phyloP scores from a whole-genome alignment of 2,797 vertebrate genomes.

The Rhynchonycteris naso region DNA sequence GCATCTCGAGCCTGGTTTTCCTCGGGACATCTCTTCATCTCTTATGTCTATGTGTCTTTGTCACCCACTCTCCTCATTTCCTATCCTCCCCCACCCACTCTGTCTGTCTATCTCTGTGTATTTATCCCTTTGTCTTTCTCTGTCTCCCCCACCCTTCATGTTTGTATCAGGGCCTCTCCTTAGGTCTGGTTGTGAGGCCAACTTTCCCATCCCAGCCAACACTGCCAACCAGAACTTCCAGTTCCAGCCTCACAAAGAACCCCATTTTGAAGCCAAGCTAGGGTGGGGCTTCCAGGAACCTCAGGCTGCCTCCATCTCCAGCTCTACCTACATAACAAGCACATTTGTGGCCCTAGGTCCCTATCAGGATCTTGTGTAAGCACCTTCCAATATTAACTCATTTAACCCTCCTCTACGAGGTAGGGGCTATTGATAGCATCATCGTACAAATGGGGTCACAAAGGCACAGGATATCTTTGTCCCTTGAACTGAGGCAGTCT shows the following conservation, averaged over 20 bases:
- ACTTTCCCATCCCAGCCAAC: slow-evolving; percentile 41
- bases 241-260: slow-evolving; percentile 75
- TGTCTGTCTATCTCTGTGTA: background rate
- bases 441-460: background rate
- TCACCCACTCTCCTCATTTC: background rate
- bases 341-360: background rate
- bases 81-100: background rate
- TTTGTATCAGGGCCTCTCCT: slow-evolving; percentile 23
- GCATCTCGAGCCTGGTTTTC: background rate
- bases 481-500: background rate
- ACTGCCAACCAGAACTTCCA: slow-evolving; percentile 79
- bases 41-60: too few species aligned
- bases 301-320: slow-evolving; percentile 9
- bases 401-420: background rate
- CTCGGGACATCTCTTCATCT: background rate
- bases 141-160: background rate
- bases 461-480: background rate
- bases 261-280: slow-evolving; percentile 64
- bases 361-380: background rate
- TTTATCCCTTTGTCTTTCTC: background rate
- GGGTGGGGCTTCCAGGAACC: slow-evolving; percentile 55
- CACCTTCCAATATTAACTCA: background rate
- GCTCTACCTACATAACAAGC: background rate
- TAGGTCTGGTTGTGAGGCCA: slow-evolving; percentile 65
- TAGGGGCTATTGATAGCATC: rapidly evolving